phyloP scores from a whole-genome alignment of 2,113 vertebrate genomes.

The Athene noctua region DNA sequence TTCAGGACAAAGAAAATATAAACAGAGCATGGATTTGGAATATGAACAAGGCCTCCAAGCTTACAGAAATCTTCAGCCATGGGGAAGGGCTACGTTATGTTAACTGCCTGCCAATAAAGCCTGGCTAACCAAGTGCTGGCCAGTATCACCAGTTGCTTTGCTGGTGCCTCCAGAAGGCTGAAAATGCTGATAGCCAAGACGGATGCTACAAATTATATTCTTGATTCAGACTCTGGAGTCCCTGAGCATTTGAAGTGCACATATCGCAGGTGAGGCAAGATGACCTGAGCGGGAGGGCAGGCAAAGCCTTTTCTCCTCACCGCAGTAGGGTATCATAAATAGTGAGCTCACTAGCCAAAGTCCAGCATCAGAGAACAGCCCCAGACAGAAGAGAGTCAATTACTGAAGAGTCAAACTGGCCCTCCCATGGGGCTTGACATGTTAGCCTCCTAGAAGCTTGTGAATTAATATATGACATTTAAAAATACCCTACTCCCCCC shows the following conservation, averaged over 20 bases:
- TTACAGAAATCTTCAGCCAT: neutral
- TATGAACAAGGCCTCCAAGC: constrained; percentile 53
- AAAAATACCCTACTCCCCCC: neutral
- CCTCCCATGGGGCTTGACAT: neutral
- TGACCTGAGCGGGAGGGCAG: neutral
- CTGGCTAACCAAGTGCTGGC: neutral
- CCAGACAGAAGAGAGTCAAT: rapidly evolving
- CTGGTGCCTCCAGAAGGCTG: neutral
- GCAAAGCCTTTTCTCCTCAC: neutral
- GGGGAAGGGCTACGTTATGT: neutral
- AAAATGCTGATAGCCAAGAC: neutral
- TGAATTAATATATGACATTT: neutral
- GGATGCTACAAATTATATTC: neutral
- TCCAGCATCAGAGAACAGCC: neutral
- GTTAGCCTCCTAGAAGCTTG: neutral
- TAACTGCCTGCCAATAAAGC: neutral
- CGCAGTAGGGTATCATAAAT: rapidly evolving
- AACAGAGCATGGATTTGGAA: constrained; percentile 72
- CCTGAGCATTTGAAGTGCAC: neutral
- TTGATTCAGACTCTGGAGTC: neutral
- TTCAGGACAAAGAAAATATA: constrained; percentile 81
- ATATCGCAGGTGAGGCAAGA: neutral
- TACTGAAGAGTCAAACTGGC: neutral
- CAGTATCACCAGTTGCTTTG: neutral
- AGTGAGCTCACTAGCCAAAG: neutral